Base-by-base conservation (phyloP, 2,113 vertebrate species). In the Bothrops jararaca region DNA sequence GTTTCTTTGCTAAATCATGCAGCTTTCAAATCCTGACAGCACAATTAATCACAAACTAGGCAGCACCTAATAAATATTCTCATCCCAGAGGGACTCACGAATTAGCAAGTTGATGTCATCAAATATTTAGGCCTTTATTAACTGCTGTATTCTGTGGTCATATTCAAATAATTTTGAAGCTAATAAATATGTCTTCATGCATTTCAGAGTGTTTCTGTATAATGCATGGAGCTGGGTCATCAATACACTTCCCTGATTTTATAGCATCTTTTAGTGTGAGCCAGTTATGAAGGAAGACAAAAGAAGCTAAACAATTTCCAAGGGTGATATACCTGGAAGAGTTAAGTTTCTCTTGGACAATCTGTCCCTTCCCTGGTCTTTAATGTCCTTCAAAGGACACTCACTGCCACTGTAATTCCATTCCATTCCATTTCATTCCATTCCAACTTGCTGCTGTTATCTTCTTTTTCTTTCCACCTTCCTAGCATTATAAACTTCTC, bases 31-130 rank as follows among this genome's bases (percentile, higher is more conserved):
- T 88, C n/a, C 26, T 24, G 86, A 93, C 18, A 60, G n/a, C 29
- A 96, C 94, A 96, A 94, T 93, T 92, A 64, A 92, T 88, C 74
- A 92, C 4, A n/a, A 95, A 85, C 15, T 22, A 94, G 29, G n/a
- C 90, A 92, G 85, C 12, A 92, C 58, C 86, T 92, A 91, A 94
- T 90, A 94, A 93, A 91, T 42, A 94, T 24, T 94, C 80, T 89
- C 34, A 50, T 85, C n/a, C 58, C 13, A 0, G 5, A 95, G 23
- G 39, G 56, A 26, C 5, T 48, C 91, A 26, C 26, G 80, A 90
- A 95, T 91, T 53, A 96, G 34, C 34, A 89, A 92, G 2, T 10
- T 90, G 54, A 90, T 42, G 4, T 80, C 91, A 90, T 69, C 80
- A 93, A 7, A 24, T 0, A 90, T 29, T 92, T 13, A 80, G 24